Evolutionary conservation across 2,113 vertebrate species (phyloP), one percentile per base, ranked within the genome.

Genomic region (Forbesichthys papilliferus): DNA sequence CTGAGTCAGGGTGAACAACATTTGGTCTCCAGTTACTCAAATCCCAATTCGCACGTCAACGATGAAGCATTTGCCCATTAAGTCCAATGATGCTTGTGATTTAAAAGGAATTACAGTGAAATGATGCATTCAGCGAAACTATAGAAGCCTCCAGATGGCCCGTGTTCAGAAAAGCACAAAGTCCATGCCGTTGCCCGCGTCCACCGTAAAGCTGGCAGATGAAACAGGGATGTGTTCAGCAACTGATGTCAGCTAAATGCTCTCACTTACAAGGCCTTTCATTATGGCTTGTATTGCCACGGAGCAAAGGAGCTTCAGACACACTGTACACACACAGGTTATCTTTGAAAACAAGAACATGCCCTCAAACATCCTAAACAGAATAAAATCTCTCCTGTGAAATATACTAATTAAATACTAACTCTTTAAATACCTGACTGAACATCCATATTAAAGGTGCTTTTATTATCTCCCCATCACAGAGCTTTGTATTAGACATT

Each of bases 71-170:
- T 90, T 89, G 84, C 77, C 87, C 88, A 91, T 92, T 92, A 93
- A 92, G 78, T 76, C 87, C 91, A 92, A 91, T 87, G 90, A 88
- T 60, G 91, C 92, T 81, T 91, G 90, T 90, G 88, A 92, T 92
- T 90, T 89, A 88, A 89, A 89, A 73, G 85, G 85, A 91, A 90
- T 91, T 89, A 89, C 71, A 75, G 86, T 74, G 89, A 92, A 93
- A 91, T 88, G 90, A 88, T 89, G 92, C 89, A 78, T 88, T 84
- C 84, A 90, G 79, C 66, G 74, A 74, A 74, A 81, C 78, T 69
- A 71, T 73, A 81, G 86, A 75, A 74, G 77, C 80, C 73, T 90
- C 89, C 92, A 92, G 91, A 92, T 91, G 92, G 88, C 83, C 68
- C 4, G 69, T 67, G 87, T 84, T 87, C 81, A 86, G 70, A 76